Conservation (phyloP, 2,797 vertebrate species). For the Rhincodon typus region DNA sequence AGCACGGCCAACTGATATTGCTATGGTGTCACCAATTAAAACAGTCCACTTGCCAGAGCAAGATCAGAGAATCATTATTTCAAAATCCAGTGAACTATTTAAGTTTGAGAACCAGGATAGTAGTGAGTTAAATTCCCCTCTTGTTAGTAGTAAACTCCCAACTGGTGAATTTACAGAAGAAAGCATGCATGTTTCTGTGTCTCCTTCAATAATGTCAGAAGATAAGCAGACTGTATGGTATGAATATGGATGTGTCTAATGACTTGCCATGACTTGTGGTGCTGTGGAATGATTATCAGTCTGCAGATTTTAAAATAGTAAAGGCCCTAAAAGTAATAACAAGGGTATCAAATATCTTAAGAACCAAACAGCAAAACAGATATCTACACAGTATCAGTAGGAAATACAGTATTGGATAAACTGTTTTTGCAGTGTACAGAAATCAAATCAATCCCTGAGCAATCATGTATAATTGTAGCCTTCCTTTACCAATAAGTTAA, state of each 20-base stretch:
- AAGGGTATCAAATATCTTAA: not conserved
- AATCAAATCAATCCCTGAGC: not conserved
- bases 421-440: not conserved
- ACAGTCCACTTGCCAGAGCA: conserved; percentile 47
- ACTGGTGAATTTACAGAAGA: conserved; percentile 46
- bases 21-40: conserved; percentile 46
- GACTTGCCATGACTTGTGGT: conserved; percentile 21
- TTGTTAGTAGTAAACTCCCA: conserved; percentile 43
- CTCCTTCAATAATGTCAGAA: conserved; percentile 66
- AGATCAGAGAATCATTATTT: not conserved
- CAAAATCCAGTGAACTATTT: conserved; percentile 44
- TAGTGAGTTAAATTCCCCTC: conserved; percentile 42
- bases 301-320: conserved; percentile 4
- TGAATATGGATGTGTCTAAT: conserved; percentile 90
- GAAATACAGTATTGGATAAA: not conserved
- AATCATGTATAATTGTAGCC: not conserved
- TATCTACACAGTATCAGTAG: too few relatives aligned
- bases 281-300: conserved; percentile 41
- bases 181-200: conserved; percentile 52
- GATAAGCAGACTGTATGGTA: conserved; percentile 91
- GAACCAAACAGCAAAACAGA: not conserved
- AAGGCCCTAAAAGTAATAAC: not conserved
- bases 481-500: not conserved
- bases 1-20: conserved; percentile 49
- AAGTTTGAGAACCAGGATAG: conserved; percentile 43